phyloP scores from a whole-genome alignment of 2,888 invertebrate genomes.

The Macrophya annulata region DNA sequence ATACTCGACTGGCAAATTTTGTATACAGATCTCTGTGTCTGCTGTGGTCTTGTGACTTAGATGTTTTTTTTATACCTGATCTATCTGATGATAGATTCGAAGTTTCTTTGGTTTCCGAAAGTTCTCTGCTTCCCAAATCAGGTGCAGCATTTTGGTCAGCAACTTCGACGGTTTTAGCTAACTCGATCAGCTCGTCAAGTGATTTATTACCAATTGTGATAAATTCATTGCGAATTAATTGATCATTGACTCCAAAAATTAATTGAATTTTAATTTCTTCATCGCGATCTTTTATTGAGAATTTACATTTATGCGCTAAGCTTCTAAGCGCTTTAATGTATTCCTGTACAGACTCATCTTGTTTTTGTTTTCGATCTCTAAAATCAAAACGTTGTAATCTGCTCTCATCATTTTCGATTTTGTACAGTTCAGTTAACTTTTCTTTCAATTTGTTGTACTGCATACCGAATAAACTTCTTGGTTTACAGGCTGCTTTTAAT shows the following conservation, averaged over 20 bases:
- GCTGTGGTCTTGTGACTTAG: not conserved
- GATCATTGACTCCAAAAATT: conserved; percentile 45
- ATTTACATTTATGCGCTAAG: conserved; percentile 45
- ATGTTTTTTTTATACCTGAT: not conserved
- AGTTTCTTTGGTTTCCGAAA: not conserved
- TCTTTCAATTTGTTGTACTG: conserved; percentile 36
- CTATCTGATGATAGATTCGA: not conserved
- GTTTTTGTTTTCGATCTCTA: conserved; percentile 42
- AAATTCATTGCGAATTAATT: conserved; percentile 48
- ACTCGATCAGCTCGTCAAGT: conserved; percentile 35
- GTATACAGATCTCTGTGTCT: not conserved
- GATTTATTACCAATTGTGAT: conserved; percentile 42
- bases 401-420: conserved; percentile 22
- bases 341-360: conserved; percentile 48
- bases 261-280: conserved; percentile 54
- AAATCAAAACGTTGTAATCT: conserved; percentile 37
- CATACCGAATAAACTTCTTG: conserved; percentile 5
- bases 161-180: conserved; percentile 55
- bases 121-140: not conserved
- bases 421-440: conserved; percentile 22
- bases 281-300: conserved; percentile 27
- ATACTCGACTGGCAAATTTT: not conserved
- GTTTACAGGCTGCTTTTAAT: conserved; percentile 25
- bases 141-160: conserved; percentile 23
- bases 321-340: conserved; percentile 50